Evolutionary conservation across 2,113 vertebrate genomes (phyloP).

Genomic region (Cervus canadensis): DNA sequence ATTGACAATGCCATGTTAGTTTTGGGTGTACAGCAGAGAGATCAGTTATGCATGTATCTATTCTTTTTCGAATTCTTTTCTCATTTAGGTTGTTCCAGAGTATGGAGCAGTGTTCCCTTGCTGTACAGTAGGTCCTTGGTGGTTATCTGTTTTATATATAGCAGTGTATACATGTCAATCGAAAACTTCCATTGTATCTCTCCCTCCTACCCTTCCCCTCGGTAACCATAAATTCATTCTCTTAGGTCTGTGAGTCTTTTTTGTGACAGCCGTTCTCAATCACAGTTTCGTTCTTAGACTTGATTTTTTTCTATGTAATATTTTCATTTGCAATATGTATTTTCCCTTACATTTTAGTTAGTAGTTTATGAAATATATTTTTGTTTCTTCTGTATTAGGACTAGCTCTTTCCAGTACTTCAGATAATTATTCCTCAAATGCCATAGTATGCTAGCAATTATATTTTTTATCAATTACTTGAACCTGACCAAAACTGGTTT

Average conservation of each 20-base stretch:
- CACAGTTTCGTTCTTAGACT: conserved; percentile 12
- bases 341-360: not conserved
- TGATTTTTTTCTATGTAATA: not conserved
- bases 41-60: not conserved
- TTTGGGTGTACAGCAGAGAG: not conserved
- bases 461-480: not conserved
- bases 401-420: not conserved
- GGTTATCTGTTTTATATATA: not conserved
- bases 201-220: not conserved
- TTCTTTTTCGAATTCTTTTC: not conserved
- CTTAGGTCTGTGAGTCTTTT: not conserved
- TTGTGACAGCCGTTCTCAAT: not conserved
- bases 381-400: not conserved
- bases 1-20: not conserved
- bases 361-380: not conserved
- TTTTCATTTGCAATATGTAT: conserved; percentile 15
- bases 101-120: not conserved
- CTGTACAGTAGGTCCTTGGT: not conserved
- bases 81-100: not conserved
- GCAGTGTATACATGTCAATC: not conserved
- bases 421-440: not conserved
- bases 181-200: not conserved
- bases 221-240: not conserved
- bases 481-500: not conserved
- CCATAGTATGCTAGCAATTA: not conserved